Percentiles rank a stretch among this genome's conserved stretches.
phyloP scores from a whole-genome alignment of 1,140 invertebrate species.

The Drosophila seguyi region DNA sequence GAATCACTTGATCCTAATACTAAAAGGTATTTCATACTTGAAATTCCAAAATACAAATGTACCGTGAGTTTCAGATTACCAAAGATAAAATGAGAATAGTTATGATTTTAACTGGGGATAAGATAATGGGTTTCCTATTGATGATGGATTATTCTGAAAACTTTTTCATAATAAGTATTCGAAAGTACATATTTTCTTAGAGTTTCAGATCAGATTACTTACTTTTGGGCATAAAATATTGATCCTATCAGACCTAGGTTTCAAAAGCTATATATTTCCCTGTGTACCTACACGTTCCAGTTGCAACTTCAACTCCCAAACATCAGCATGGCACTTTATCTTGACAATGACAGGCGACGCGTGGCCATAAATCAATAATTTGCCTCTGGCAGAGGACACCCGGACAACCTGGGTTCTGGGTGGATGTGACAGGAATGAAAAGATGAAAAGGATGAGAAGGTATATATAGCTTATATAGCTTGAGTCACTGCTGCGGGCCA shows the following conservation, averaged over 20 bases:
- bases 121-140: no score
- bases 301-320: slow-evolving; percentile 32
- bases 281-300: slow-evolving; percentile 27
- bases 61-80: no score
- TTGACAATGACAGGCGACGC: slow-evolving; percentile 68
- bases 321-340: slow-evolving; percentile 45
- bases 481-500: slow-evolving; percentile 22
- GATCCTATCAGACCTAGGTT: background rate
- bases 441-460: slow-evolving; percentile 14
- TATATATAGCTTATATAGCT: slow-evolving; percentile 14
- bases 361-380: slow-evolving; percentile 74
- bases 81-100: no score
- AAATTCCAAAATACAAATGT: no score
- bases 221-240: background rate
- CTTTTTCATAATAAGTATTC: no score
- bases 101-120: no score
- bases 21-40: no score
- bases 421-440: slow-evolving; percentile 49
- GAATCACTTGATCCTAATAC: no score
- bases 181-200: no score
- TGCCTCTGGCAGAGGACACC: slow-evolving; percentile 44
- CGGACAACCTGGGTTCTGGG: slow-evolving; percentile 20
- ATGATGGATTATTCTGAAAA: no score
- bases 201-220: background rate
- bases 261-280: background rate